Evolutionary conservation across 2,797 vertebrate genomes (phyloP).

Genomic region (Cossypha caffra): DNA sequence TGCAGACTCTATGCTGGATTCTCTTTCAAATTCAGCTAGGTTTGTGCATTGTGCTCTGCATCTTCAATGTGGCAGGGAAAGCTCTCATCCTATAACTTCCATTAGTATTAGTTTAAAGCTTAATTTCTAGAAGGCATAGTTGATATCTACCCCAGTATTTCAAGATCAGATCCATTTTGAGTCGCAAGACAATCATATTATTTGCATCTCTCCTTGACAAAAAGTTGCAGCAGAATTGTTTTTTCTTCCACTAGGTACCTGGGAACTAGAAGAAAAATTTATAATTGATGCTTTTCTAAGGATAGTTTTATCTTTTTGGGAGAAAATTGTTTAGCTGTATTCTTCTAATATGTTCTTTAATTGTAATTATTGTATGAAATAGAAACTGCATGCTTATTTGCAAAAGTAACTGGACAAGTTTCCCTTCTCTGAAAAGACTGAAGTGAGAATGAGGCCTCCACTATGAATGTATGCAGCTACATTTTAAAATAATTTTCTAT

Average conservation of each 20-base stretch:
- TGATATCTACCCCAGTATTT: background rate
- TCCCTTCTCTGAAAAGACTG: background rate
- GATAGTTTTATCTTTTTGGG: background rate
- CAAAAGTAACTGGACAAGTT: background rate
- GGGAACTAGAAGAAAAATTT: background rate
- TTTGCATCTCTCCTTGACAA: background rate
- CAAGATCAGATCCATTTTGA: background rate
- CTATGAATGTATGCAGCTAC: background rate
- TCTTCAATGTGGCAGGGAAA: background rate
- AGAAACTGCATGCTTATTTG: background rate
- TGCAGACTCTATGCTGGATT: background rate
- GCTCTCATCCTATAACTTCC: background rate
- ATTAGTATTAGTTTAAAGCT: background rate
- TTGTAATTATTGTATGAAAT: slow-evolving; percentile 4
- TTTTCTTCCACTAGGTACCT: background rate
- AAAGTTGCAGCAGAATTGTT: background rate
- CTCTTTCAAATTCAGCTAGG: background rate
- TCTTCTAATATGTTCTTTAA: background rate
- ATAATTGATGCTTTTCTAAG: background rate
- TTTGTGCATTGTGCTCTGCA: background rate
- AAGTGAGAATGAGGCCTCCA: background rate
- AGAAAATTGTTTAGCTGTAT: background rate
- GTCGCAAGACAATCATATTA: background rate
- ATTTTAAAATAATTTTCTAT: slow-evolving; percentile 5
- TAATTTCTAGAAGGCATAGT: background rate